Base-by-base conservation (phyloP, 37 sponge, comb jelly and placozoan genomes). In the Beroe forskalii region DNA sequence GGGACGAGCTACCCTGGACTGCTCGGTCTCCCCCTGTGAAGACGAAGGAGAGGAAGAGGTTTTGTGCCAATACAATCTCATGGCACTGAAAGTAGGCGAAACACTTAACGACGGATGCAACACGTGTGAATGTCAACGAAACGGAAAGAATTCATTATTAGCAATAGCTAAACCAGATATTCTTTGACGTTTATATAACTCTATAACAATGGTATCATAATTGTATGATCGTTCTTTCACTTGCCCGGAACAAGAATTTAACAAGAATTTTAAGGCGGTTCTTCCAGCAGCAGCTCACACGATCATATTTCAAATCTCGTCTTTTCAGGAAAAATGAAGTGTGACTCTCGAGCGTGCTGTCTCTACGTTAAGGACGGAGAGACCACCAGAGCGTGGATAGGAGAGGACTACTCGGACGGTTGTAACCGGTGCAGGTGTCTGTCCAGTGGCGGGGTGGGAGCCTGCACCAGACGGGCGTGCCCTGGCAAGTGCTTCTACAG, bases 351-450 rank as follows among this genome's bases (percentile, higher is more conserved):
- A 8, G 72, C 36, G 1, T 69, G 72, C 38, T 69, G 72, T 36
- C 72, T 35, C 1, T 69, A 69, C 72, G 39, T 35, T 32, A 36
- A 69, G 12, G 32, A 35, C 27, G 72, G 72, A 36, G 32, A 35
- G 38, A 69, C 72, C 2, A 2, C 27, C 27, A 33, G 72, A 32
- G 72, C 72, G 1, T 36, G 32, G 17, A 33, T 37, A 1, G 72
- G 72, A 19, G 72, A 69, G 8, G 2, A 2, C 36, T 69, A 20
- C 38, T 2, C 28, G 1, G 39, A 69, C 72, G 72, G 72, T 2
- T 69, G 72, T 69, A 69, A 69, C 72, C 72, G 32, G 38, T 69
- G 72, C 19, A 32, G 1, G 17, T 69, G 72, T 36, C 33, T 27
- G 12, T 33, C 27, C 14, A 17, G 17, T 9, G 72, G 38, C 9